A percentile compares a stretch with the other conserved stretches of the same genome.
Conservation (phyloP, 2,888 invertebrate genomes). For the Euzophera pinguis region DNA sequence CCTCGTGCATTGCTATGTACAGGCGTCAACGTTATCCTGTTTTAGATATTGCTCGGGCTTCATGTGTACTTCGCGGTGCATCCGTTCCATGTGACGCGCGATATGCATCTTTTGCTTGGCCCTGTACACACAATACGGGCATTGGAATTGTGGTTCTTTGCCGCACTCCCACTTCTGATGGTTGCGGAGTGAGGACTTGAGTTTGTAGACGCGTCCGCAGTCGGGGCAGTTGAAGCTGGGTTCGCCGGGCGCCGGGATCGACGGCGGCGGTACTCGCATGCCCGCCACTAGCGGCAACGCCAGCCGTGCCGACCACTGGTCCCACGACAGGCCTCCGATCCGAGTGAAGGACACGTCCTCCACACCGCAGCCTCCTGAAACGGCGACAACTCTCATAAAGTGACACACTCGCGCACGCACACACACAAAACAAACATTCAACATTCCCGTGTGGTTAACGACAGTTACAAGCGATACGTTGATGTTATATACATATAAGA, state of each 20-base stretch:
- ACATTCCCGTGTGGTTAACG: conserved; percentile 64
- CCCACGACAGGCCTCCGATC: conserved; percentile 85
- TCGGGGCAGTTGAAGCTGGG: conserved; percentile 87
- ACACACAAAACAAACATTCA: conserved; percentile 44
- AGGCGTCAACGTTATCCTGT: conserved; percentile 75
- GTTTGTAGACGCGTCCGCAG: conserved; percentile 91
- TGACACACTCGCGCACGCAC: conserved; percentile 27
- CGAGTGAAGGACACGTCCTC: conserved; percentile 87
- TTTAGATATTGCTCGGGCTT: conserved; percentile 73
- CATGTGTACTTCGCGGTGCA: conserved; percentile 85
- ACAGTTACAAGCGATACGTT: conserved; percentile 63
- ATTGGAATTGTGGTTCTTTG: conserved; percentile 91
- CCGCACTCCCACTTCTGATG: conserved; percentile 93
- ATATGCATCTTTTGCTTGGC: conserved; percentile 93
- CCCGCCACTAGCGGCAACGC: conserved; percentile 34
- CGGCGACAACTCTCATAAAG: conserved; percentile 40
- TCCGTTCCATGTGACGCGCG: conserved; percentile 89
- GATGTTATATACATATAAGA: conserved; percentile 48
- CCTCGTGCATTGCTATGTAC: conserved; percentile 50
- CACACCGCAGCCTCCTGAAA: conserved; percentile 52
- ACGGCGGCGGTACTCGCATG: conserved; percentile 26
- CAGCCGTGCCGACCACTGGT: conserved; percentile 87
- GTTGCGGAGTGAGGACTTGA: conserved; percentile 90
- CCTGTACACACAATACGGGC: conserved; percentile 90
- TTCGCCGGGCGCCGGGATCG: conserved; percentile 56